A percentile compares a stretch with the other conserved stretches of the same genome.
Evolutionary conservation across 2,113 vertebrate genomes (phyloP).

Genomic region (Melanocharis versteri): DNA sequence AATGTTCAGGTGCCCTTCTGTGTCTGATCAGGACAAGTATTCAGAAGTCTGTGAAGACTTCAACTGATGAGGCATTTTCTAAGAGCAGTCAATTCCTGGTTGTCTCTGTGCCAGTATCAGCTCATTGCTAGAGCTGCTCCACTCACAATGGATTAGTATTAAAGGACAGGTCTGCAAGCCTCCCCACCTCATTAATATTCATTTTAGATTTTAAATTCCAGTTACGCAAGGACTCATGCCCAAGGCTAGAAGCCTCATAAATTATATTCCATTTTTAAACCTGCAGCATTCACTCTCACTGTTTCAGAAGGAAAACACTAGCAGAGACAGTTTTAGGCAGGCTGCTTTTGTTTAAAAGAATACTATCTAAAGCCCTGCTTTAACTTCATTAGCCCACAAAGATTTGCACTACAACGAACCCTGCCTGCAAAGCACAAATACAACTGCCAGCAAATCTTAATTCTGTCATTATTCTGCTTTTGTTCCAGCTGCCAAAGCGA

Average conservation of each 20-base stretch:
- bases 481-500: background rate
- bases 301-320: background rate
- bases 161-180: conserved; percentile 51
- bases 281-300: background rate
- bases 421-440: background rate
- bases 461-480: background rate
- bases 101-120: conserved; percentile 10
- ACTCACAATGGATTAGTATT: conserved; percentile 52
- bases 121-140: conserved; percentile 21
- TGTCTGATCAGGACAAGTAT: background rate
- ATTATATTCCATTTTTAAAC: conserved; percentile 33
- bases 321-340: background rate
- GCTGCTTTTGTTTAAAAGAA: background rate
- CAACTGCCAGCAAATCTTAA: background rate
- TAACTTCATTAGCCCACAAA: background rate
- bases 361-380: background rate
- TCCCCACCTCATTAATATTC: conserved; percentile 49
- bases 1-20: background rate
- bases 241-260: background rate
- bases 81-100: background rate
- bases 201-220: conserved; percentile 11
- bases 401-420: background rate
- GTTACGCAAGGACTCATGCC: background rate
- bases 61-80: background rate
- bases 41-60: background rate